phyloP scores from a whole-genome alignment of 2,888 invertebrate species.

The Stenchaetothrips biformis region DNA sequence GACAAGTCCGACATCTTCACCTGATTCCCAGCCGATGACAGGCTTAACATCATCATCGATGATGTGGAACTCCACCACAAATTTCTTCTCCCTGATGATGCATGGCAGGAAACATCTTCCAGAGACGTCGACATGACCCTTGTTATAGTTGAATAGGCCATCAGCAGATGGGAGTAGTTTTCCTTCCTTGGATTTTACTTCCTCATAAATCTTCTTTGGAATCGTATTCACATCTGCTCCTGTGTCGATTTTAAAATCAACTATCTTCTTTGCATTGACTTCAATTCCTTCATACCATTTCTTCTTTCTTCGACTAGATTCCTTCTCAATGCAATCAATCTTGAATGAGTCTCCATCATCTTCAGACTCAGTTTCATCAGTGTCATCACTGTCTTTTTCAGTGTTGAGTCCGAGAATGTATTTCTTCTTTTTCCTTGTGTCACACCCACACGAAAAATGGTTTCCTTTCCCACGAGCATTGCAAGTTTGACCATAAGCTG shows the following conservation, averaged over 20 bases:
- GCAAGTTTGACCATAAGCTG: background rate
- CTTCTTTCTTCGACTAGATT: background rate
- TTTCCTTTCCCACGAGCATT: background rate
- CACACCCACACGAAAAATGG: conserved; percentile 28
- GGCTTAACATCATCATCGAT: background rate
- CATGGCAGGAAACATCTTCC: background rate
- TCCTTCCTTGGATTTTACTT: background rate
- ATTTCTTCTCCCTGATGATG: background rate
- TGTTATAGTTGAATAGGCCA: background rate
- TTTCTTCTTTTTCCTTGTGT: conserved; percentile 29
- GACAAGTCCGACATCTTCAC: background rate
- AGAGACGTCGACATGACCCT: background rate
- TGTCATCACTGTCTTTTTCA: background rate
- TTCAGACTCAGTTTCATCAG: background rate
- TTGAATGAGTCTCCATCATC: background rate
- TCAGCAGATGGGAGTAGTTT: background rate
- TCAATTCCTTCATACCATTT: conserved; percentile 23
- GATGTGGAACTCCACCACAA: background rate
- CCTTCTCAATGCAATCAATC: background rate
- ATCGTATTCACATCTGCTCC: conserved; percentile 28
- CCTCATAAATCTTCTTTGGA: background rate
- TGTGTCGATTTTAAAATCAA: conserved; percentile 23
- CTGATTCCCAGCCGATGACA: conserved; percentile 16
- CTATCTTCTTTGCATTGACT: background rate
- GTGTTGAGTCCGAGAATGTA: conserved; percentile 33